Conservation (phyloP, 2,113 vertebrate species). For the Beaufortia kweichowensis region DNA sequence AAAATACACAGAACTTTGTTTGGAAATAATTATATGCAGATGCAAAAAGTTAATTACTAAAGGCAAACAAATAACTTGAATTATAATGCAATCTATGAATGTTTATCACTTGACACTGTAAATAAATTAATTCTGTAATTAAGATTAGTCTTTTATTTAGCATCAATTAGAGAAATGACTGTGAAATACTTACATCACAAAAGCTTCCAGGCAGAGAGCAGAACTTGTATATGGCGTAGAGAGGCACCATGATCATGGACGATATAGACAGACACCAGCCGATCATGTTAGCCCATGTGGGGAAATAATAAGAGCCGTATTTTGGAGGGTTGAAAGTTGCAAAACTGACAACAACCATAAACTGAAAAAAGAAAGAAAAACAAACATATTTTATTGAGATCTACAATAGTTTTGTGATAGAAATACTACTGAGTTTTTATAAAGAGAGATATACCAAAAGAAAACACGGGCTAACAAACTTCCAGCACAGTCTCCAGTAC, state of each 20-base stretch:
- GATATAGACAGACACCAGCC: conserved; percentile 86
- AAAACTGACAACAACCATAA: conserved; percentile 87
- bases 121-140: background rate
- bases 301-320: conserved; percentile 82
- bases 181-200: conserved; percentile 74
- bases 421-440: too few relatives aligned
- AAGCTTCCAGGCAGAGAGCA: conserved; percentile 80
- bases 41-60: background rate
- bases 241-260: conserved; percentile 87
- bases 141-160: background rate
- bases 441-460: too few relatives aligned
- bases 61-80: background rate
- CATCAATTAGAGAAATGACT: background rate
- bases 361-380: conserved; percentile 64
- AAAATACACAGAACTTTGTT: background rate
- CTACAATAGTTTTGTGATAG: background rate
- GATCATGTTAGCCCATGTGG: conserved; percentile 82
- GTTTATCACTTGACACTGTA: background rate
- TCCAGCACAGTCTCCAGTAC: conserved; percentile 92
- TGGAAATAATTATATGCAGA: background rate
- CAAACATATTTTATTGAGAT: background rate
- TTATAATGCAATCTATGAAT: background rate
- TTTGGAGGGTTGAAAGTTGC: conserved; percentile 82
- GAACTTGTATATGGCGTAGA: conserved; percentile 88
- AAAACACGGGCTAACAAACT: conserved; percentile 89